Evolutionary conservation across 2,113 vertebrate genomes (phyloP).

Genomic region (Ornithorhynchus anatinus): DNA sequence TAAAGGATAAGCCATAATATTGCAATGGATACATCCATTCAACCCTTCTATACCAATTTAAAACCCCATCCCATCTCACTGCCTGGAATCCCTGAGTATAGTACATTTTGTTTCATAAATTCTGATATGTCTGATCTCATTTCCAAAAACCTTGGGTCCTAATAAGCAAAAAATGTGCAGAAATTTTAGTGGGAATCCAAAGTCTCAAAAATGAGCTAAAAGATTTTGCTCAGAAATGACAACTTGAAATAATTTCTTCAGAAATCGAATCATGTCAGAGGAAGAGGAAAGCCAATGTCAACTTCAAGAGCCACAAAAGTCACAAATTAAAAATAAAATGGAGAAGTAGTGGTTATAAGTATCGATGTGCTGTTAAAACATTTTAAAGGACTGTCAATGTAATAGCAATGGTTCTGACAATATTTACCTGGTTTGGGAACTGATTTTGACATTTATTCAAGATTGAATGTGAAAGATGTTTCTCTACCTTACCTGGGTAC

Average conservation of each 20-base stretch:
- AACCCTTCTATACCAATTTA: too few species aligned
- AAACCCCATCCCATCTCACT: too few species aligned
- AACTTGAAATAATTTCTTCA: not conserved
- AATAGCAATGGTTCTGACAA: not conserved
- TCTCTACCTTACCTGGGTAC: not conserved
- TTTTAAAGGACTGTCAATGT: not conserved
- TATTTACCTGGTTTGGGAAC: not conserved
- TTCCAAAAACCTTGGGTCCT: too few species aligned
- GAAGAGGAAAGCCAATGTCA: not conserved
- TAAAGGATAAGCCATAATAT: too few species aligned
- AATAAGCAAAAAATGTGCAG: too few species aligned
- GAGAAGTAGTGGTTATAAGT: accelerated
- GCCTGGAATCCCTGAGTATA: too few species aligned
- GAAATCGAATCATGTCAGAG: too few species aligned
- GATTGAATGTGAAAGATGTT: not conserved
- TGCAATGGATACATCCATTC: too few species aligned
- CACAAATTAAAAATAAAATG: not conserved
- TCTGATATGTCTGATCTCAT: too few species aligned
- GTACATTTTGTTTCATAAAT: too few species aligned
- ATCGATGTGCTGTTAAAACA: too few species aligned
- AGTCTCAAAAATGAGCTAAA: not conserved
- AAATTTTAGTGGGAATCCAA: too few species aligned
- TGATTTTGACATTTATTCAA: not conserved
- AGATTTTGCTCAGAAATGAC: not conserved
- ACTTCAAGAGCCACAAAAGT: not conserved